Conservation (phyloP, 37 sponge, comb jelly and placozoan species). For the Aphrocallistes beatrix region DNA sequence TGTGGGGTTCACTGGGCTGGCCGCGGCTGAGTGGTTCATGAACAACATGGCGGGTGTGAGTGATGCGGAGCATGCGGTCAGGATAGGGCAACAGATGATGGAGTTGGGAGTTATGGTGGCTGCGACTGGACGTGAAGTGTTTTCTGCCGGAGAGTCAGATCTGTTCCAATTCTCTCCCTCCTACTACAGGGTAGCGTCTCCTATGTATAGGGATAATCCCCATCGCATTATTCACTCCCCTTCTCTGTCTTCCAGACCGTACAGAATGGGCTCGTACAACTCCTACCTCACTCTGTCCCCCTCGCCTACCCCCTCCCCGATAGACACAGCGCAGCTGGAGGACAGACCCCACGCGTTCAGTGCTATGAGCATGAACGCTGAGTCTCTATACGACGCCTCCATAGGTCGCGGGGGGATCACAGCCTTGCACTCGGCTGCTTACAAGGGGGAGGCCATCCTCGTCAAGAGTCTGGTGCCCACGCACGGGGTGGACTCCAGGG, state of each 20-base stretch:
- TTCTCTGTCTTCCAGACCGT: neutral
- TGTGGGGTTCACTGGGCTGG: conserved; percentile 27
- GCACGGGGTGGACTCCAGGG: conserved; percentile 39
- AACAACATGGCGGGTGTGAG: conserved; percentile 46
- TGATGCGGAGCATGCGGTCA: conserved; percentile 17
- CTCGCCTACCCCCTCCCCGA: neutral
- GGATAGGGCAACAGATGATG: conserved; percentile 24
- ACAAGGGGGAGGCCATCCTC: conserved; percentile 16
- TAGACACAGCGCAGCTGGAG: neutral
- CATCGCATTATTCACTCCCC: neutral
- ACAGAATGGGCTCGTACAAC: neutral
- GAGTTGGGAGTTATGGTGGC: neutral
- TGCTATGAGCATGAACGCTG: conserved; percentile 2
- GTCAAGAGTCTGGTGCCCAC: conserved; percentile 24
- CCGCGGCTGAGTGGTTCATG: conserved; percentile 53
- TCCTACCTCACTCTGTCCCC: neutral
- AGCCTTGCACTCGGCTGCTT: conserved; percentile 24
- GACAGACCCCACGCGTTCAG: neutral
- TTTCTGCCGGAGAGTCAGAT: neutral
- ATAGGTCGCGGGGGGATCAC: neutral
- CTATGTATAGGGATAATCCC: neutral
- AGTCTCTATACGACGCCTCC: neutral
- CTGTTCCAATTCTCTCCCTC: neutral
- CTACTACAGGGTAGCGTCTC: neutral
- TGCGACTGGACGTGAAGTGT: neutral